Base-by-base conservation (phyloP, 2,113 vertebrate genomes). In the Scomber colias region DNA sequence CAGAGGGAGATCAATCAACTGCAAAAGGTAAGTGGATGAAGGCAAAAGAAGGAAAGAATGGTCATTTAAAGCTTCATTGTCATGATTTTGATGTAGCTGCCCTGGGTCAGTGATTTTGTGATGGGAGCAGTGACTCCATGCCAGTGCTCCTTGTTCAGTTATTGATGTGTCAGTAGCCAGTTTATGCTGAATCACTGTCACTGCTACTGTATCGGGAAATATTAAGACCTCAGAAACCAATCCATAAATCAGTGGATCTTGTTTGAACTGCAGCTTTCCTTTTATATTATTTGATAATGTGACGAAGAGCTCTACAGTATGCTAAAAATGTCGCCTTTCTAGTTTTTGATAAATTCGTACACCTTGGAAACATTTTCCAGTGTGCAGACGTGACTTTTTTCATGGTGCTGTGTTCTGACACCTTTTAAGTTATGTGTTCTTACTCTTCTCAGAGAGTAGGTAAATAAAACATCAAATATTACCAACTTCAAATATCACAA, bases 1-100 rank as follows among this genome's bases (percentile, higher is more conserved):
- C 97, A 97, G 96, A 97, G 95, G 95, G 96, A 97, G 92, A 97
- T 97, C 55, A 93, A 96, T 71, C 95, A 96, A 79, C 95, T 98
- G 93, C 97, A 97, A 94, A 96, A 96, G 97, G 97, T 97, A 89
- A n/a, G 56, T 19, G 17, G 56, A 62, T 57, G 49, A 72, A 50
- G 61, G 11, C 10, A 68, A 44, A 71, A 17, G 30, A 9, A 4
- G 12, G 45, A 50, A 27, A 27, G 24, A 68, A 67, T 6, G 13
- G 40, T 62, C 19, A 30, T 40, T 74, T 3, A 63, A 72, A 64
- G 19, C 24, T 3, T 53, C 10, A 14, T 50, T 45, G 49, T 24
- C 1, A 21, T 60, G 2, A 10, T 15, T 61, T 64, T 67, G 61
- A 60, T 46, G 27, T 7, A 69, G 62, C 17, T 5, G 45, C 30